Percentiles rank a stretch among this genome's conserved stretches.
Evolutionary conservation across 1,140 invertebrate genomes (phyloP).

Genomic region (Mycetomoellerius zeteki): DNA sequence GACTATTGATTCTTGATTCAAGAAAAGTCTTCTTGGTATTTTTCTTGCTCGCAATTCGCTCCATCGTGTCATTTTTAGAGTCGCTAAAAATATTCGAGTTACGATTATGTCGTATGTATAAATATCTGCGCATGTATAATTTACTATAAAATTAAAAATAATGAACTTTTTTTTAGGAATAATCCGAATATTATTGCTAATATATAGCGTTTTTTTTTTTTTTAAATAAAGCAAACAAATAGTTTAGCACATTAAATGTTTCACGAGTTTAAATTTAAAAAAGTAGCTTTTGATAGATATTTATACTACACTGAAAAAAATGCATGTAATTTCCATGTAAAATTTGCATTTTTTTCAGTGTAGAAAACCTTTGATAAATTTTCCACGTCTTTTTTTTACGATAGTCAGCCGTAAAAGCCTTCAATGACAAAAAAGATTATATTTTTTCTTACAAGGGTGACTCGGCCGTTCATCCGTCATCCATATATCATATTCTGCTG

Average conservation of each 20-base stretch:
- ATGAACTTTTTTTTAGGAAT: not conserved
- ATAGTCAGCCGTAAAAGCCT: too few species aligned
- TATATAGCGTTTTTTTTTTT: not conserved
- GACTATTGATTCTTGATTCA: slow-evolving; percentile 67
- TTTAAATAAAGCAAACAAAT: not conserved
- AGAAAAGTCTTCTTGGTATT: slow-evolving; percentile 71
- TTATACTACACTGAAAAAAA: too few species aligned
- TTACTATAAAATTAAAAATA: slow-evolving; percentile 10
- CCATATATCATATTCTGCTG: slow-evolving; percentile 73
- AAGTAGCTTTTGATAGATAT: slow-evolving; percentile 9
- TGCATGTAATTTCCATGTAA: too few species aligned
- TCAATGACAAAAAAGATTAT: not conserved
- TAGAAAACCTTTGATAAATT: too few species aligned
- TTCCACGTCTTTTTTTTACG: too few species aligned
- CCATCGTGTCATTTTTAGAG: slow-evolving; percentile 67
- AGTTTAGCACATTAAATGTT: not conserved
- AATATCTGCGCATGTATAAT: not conserved
- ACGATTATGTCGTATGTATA: not conserved
- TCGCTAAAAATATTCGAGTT: slow-evolving; percentile 47
- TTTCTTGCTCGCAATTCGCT: slow-evolving; percentile 67
- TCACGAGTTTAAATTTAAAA: not conserved
- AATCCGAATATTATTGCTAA: not conserved
- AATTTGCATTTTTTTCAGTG: too few species aligned
- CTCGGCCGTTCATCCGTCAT: slow-evolving; percentile 68
- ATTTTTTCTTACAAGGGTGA: slow-evolving; percentile 58